Evolutionary conservation across 2,888 invertebrate genomes (phyloP), one percentile per base, ranked within the genome.

Genomic region (Oligia strigilis): DNA sequence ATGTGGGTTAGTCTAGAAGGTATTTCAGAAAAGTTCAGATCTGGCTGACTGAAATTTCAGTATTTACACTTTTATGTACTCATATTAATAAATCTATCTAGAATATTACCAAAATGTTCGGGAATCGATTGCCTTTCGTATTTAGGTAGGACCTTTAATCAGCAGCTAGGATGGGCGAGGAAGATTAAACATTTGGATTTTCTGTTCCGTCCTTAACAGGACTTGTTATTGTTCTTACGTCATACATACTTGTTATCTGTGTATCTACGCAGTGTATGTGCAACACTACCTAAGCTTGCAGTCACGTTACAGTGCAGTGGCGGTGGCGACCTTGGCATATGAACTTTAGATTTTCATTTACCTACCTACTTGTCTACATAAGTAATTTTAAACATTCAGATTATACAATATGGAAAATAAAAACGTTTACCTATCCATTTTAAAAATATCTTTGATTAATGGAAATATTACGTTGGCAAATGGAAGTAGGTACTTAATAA

Each of bases 271-370:
- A 82, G 49, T 43, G 23, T 72, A 60, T n/a, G 58, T 60, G 66
- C 77, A 62, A 73, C 29, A 74, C 70, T 82, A 67, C 23, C 58
- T 66, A 87, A 70, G 77, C 64, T 75, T 71, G 62, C 70, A 40
- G 40, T 40, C 40, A 55, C 46, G 17, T 71, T 62, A 23, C 17
- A 43, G 60, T 58, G 58, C 43, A 52, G n/a, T 52, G 43, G 58
- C 14, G 36, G 55, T 49, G 43, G 58, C 43, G n/a, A 36, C 23
- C 64, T 80, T 72, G 62, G 40, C 36, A 46, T 60, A 72, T 36
- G 17, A 64, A 77, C 0, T 43, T 82, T 17, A 58, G 13, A 75
- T 40, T 70, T 58, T 40, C 49, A 40, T 5, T 58, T 79, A 36
- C 36, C 13, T 65, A 62, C 17, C n/a, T 62, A 64, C n/a, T n/a